Base-by-base conservation (phyloP, 2,888 invertebrate genomes). In the Agonopterix subpropinquella region DNA sequence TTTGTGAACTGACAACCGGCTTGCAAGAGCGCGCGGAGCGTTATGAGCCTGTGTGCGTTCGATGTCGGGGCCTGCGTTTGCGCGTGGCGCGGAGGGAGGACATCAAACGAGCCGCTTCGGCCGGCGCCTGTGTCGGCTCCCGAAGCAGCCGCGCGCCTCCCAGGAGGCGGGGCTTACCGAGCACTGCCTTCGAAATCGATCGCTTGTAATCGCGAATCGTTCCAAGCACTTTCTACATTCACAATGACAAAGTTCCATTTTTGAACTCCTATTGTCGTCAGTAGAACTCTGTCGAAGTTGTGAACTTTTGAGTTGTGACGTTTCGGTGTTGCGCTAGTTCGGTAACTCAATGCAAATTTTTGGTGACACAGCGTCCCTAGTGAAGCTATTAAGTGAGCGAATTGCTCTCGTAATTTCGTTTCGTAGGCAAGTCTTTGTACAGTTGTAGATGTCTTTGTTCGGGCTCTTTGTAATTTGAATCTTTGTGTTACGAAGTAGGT, bases 341-440 rank as follows among this genome's bases (percentile, higher is more conserved):
- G 67, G 64, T 61, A 67, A 64, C 55, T 58, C 49, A 53, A 83
- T 83, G 81, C 82, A 82, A 83, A 81, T 81, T 85, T 85, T 84
- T 77, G 83, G 84, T 78, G 82, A 83, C 82, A 80, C 70, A 74
- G 74, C 69, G 70, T 72, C 73, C 73, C 64, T 55, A 64, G 73
- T 77, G 77, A 69, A 73, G 80, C 77, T 79, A 84, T 82, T 83
- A 84, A 67, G 73, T 76, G 77, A 79, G 75, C 73, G 73, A 71
- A 85, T 82, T 83, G 87, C 78, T 77, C 72, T 75, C 67, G 77
- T 87, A 84, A 89, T 83, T 87, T 78, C 71, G 79, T 89, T 87
- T 83, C 68, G 85, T 80, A 81, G 80, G 77, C 84, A 85, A 81
- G 79, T 74, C 80, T 83, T 84, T 83, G 77, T 77, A 66, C 57